Percentiles rank a stretch among this genome's conserved stretches.
Conservation (phyloP, 2,888 invertebrate species). For the Corbicula japonica region DNA sequence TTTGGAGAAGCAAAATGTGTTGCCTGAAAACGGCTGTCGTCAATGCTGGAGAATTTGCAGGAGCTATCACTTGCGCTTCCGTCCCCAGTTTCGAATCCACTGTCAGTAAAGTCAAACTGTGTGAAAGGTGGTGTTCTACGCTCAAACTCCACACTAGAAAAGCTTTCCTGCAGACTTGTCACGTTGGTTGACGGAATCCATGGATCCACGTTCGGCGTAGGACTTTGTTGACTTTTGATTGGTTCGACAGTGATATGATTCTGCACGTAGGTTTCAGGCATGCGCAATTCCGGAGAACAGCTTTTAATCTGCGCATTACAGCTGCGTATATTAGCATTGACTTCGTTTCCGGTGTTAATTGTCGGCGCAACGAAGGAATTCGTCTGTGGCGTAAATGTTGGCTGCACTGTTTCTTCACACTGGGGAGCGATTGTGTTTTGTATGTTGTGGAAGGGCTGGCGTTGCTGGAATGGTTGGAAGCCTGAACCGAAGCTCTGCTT, state of each 20-base stretch:
- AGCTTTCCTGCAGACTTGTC: slow-evolving; percentile 27
- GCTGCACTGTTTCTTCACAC: slow-evolving; percentile 1
- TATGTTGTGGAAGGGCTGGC: neutral
- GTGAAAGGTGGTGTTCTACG: slow-evolving; percentile 33
- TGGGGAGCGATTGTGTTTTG: slow-evolving; percentile 3
- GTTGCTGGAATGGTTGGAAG: neutral
- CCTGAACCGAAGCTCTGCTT: neutral
- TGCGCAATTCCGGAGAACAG: neutral
- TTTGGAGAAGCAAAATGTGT: neutral
- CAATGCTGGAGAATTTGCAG: slow-evolving; percentile 3
- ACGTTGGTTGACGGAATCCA: slow-evolving; percentile 25
- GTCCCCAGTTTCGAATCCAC: slow-evolving; percentile 64
- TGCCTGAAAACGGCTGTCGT: neutral
- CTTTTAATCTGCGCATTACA: neutral
- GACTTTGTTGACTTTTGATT: neutral
- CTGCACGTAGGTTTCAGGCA: neutral
- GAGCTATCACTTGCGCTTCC: slow-evolving; percentile 49
- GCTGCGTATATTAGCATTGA: neutral
- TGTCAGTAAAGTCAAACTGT: slow-evolving; percentile 43
- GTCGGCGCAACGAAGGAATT: neutral
- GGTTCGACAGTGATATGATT: neutral
- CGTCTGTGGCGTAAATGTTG: neutral
- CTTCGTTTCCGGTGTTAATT: neutral
- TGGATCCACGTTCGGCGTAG: slow-evolving; percentile 4
- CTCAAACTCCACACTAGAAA: slow-evolving; percentile 8